A percentile compares a stretch with the other conserved stretches of the same genome.
Conservation (phyloP, 2,113 vertebrate genomes). For the Tetraodon nigroviridis region DNA sequence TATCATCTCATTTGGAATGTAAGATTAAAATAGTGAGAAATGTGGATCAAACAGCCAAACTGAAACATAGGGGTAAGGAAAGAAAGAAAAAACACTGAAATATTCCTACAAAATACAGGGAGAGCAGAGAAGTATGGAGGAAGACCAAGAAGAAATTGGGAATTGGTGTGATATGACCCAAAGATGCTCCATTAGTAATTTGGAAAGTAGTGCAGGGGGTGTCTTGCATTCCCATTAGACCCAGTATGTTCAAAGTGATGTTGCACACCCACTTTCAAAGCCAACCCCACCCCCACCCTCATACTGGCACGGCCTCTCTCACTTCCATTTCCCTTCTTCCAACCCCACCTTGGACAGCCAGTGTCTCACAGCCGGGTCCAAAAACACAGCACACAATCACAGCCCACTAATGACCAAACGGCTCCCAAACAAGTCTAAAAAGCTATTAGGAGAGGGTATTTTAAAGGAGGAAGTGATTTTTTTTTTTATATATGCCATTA, state of each 20-base stretch:
- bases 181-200: constrained; percentile 65
- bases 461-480: constrained; percentile 66
- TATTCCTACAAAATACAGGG: not conserved
- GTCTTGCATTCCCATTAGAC: constrained; percentile 65
- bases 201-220: constrained; percentile 58
- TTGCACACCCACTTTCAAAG: constrained; percentile 56
- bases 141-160: not conserved
- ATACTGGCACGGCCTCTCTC: constrained; percentile 32
- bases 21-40: too few relatives aligned
- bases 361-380: constrained; percentile 57
- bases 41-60: too few relatives aligned
- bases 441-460: constrained; percentile 70
- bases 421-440: constrained; percentile 66
- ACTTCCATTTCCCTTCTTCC: constrained; percentile 22
- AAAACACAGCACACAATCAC: constrained; percentile 43
- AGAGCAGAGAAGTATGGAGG: not conserved
- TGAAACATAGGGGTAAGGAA: not conserved
- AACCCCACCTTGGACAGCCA: constrained; percentile 56
- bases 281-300: constrained; percentile 49
- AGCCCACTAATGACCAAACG: constrained; percentile 69
- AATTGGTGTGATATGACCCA: not conserved
- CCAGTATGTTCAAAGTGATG: constrained; percentile 62
- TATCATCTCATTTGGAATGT: too few relatives aligned
- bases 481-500: constrained; percentile 66
- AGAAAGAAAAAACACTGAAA: not conserved